Evolutionary conservation across 2,113 vertebrate species (phyloP).

Genomic region (Lophius piscatorius): DNA sequence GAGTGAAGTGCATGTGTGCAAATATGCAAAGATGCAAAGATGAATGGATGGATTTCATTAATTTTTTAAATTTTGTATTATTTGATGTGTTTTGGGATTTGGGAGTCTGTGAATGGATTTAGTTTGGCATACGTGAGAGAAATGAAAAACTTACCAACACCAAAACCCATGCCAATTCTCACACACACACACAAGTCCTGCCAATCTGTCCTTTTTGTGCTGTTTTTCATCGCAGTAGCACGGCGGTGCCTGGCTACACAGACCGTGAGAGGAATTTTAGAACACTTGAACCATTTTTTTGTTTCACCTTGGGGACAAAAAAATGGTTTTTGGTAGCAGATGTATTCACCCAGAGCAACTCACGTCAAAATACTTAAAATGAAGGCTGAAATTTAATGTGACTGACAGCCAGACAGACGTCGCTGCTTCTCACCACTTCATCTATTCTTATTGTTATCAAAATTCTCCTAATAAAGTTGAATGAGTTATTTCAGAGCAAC

Average conservation of each 20-base stretch:
- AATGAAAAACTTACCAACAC: conserved; percentile 33
- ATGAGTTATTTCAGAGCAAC: conserved; percentile 37
- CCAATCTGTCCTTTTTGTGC: conserved; percentile 52
- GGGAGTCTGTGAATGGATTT: conserved; percentile 27
- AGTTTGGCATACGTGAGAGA: conserved; percentile 35
- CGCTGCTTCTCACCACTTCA: conserved; percentile 18
- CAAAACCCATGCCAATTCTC: conserved; percentile 39
- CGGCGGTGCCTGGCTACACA: conserved; percentile 41
- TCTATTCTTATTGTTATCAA: conserved; percentile 13
- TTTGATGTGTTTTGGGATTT: conserved; percentile 13
- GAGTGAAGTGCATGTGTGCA: conserved; percentile 1
- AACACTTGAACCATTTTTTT: too few species aligned
- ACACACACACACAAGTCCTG: conserved; percentile 35
- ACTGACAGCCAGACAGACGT: conserved; percentile 12
- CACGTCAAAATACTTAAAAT: conserved; percentile 43
- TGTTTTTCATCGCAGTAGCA: conserved; percentile 55
- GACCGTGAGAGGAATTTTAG: conserved; percentile 65
- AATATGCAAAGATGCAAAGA: conserved; percentile 6
- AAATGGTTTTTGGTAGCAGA: conserved; percentile 50
- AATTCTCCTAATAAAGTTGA: conserved; percentile 27
- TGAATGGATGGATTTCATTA: conserved; percentile 9
- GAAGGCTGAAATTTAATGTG: conserved; percentile 24
- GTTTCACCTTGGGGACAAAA: conserved; percentile 40
- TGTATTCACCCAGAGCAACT: conserved; percentile 39
- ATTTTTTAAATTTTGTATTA: not conserved